Evolutionary conservation across 2,888 invertebrate species (phyloP).

Genomic region (Polyploca ridens): DNA sequence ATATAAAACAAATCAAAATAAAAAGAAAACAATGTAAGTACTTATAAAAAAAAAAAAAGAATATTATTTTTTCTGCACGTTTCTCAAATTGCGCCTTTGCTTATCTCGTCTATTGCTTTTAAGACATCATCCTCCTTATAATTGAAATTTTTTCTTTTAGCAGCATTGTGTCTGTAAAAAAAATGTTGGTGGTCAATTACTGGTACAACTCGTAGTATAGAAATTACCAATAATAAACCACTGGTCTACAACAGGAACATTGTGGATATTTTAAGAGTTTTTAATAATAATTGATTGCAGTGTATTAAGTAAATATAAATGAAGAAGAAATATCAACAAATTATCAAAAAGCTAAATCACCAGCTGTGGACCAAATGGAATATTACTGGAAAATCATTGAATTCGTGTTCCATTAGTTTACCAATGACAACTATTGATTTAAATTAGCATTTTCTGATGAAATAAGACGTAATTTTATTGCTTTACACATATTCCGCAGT

Average conservation of each 20-base stretch:
- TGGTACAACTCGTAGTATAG: constrained; percentile 20
- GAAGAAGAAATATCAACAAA: constrained; percentile 11
- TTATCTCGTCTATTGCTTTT: constrained; percentile 21
- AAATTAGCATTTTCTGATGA: too few relatives aligned
- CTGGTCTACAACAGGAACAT: constrained; percentile 21
- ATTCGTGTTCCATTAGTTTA: constrained; percentile 16
- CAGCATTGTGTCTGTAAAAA: too few relatives aligned
- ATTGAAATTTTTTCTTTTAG: constrained; percentile 23
- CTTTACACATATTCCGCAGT: constrained; percentile 15
- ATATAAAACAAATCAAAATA: too few relatives aligned
- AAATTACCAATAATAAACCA: constrained; percentile 14
- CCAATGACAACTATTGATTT: too few relatives aligned
- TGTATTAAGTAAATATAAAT: constrained; percentile 13
- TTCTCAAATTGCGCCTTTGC: constrained; percentile 17
- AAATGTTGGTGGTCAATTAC: constrained; percentile 21
- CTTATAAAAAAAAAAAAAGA: too few relatives aligned
- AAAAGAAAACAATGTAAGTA: too few relatives aligned
- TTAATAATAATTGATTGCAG: constrained; percentile 13
- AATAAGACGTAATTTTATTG: too few relatives aligned
- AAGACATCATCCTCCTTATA: constrained; percentile 26
- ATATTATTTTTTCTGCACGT: constrained; percentile 17
- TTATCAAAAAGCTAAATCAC: constrained; percentile 14
- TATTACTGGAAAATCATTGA: constrained; percentile 19
- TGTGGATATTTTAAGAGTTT: constrained; percentile 17
- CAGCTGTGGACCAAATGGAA: constrained; percentile 19